Evolutionary conservation across 2,113 vertebrate species (phyloP).

Genomic region (Ochotona princeps): DNA sequence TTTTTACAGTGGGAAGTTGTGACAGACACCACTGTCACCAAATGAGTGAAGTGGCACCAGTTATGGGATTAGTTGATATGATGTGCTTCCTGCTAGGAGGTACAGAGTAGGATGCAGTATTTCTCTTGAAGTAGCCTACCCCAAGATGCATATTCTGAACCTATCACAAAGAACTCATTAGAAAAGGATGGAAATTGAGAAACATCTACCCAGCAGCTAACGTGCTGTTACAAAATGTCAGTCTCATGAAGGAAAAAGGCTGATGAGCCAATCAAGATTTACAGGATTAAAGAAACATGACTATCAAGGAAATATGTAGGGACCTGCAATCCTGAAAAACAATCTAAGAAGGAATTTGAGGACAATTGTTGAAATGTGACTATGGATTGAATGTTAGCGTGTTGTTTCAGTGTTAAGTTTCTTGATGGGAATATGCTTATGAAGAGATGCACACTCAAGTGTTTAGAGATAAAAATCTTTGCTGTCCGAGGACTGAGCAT

Average conservation of each 20-base stretch:
- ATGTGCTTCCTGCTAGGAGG: neutral
- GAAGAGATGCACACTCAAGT: constrained; percentile 19
- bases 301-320: neutral
- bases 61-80: constrained; percentile 44
- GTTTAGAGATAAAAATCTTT: neutral
- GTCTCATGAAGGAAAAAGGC: constrained; percentile 1
- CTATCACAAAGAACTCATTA: neutral
- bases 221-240: neutral
- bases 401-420: constrained; percentile 25
- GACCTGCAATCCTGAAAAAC: neutral
- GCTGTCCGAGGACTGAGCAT: no score
- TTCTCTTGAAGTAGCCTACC: neutral
- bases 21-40: neutral
- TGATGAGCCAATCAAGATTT: constrained; percentile 5
- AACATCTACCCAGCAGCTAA: neutral
- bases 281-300: neutral
- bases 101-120: neutral
- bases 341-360: constrained; percentile 13
- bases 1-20: constrained; percentile 4
- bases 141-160: constrained; percentile 28
- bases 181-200: constrained; percentile 37
- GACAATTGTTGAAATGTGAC: constrained; percentile 9
- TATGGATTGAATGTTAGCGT: constrained; percentile 19
- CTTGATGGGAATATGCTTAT: neutral
- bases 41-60: constrained; percentile 5